These are phyloP conservation scores for Montifringilla adamsi DNA, from an alignment of 2,113 vertebrate species.

Conservation along the genomic window DNA sequence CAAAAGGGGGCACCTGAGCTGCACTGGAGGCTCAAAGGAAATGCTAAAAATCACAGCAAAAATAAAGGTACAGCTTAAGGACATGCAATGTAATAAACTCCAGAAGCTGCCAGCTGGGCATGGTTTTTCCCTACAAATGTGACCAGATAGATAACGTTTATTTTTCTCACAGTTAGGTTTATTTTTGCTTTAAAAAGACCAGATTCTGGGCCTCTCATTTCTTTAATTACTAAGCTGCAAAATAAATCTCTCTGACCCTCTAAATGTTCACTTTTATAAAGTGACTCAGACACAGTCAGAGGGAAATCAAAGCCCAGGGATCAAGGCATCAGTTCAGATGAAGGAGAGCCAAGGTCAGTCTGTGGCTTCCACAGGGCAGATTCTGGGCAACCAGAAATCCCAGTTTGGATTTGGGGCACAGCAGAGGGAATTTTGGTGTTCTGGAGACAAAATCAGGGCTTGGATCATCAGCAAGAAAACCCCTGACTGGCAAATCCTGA, in stretches of 20 bases:
- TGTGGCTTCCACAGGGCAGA: neutral
- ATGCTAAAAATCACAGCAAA: neutral
- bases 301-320: neutral
- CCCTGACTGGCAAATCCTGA: neutral
- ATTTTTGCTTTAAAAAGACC: neutral
- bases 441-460: neutral
- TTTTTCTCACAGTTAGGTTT: neutral
- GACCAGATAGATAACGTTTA: neutral
- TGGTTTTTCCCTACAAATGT: neutral
- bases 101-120: neutral
- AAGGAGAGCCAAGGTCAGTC: neutral
- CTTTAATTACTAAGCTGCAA: neutral
- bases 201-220: neutral
- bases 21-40: slow-evolving; percentile 41
- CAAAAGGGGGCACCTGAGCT: slow-evolving; percentile 57
- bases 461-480: neutral
- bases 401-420: neutral
- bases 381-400: neutral
- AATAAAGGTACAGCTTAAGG: neutral
- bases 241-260: neutral
- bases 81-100: neutral
- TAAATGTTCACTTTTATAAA: neutral
- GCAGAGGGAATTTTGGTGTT: neutral
- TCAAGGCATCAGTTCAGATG: neutral
- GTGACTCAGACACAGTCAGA: neutral